A percentile compares a stretch with the other conserved stretches of the same genome.
Conservation (phyloP, 2,797 vertebrate species). For the Artibeus jamaicensis region DNA sequence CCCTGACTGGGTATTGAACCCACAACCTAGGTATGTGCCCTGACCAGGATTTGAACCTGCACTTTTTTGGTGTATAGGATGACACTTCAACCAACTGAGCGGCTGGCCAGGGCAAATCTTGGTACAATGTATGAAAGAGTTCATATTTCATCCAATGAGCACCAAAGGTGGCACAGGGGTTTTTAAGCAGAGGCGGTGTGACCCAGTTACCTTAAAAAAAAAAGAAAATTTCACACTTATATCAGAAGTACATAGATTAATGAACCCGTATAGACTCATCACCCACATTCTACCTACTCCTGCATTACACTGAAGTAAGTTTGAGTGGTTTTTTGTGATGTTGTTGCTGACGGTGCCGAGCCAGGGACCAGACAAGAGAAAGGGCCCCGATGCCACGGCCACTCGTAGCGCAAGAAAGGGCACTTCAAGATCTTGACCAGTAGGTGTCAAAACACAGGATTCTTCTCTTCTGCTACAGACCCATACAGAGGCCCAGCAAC, state of each 20-base stretch:
- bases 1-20: neutral
- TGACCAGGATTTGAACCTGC: neutral
- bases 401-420: neutral
- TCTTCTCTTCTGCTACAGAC: neutral
- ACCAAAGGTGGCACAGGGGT: rapidly evolving
- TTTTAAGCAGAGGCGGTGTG: neutral
- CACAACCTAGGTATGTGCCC: neutral
- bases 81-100: neutral
- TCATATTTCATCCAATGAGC: neutral
- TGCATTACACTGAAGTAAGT: neutral
- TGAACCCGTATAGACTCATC: neutral
- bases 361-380: neutral
- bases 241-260: neutral
- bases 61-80: neutral
- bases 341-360: neutral
- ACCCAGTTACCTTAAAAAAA: neutral
- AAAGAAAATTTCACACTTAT: neutral
- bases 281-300: neutral
- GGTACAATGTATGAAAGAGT: neutral
- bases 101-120: neutral
- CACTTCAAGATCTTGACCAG: neutral
- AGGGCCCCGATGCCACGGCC: neutral
- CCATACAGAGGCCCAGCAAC: neutral
- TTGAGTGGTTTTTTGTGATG: neutral
- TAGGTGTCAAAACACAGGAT: neutral